These are phyloP conservation scores for Diuraphis noxia DNA, from an alignment of 1,140 invertebrate genomes.

Conservation along the genomic window DNA sequence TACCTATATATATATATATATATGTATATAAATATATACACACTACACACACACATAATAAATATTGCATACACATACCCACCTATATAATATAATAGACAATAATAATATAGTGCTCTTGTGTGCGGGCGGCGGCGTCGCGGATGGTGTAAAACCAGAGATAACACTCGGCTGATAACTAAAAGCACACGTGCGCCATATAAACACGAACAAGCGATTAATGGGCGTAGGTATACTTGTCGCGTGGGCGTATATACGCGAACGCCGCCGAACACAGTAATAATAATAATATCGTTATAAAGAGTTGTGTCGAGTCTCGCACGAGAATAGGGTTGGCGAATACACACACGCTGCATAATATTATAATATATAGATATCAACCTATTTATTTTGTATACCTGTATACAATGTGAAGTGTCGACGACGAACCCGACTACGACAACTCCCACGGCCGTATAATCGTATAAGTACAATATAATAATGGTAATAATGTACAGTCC, in stretches of 20 bases:
- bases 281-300: slow-evolving; percentile 5
- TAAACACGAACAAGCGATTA: not conserved
- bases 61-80: not conserved
- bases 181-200: not conserved
- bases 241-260: slow-evolving; percentile 9
- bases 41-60: not conserved
- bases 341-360: not conserved
- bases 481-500: not conserved
- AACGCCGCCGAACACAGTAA: not conserved
- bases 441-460: not conserved
- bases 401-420: too few relatives aligned
- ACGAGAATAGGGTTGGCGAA: not conserved
- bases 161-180: not conserved
- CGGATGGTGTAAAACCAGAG: not conserved
- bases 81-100: too few relatives aligned
- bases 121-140: not conserved
- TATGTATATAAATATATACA: too few relatives aligned
- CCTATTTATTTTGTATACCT: not conserved
- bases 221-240: not conserved
- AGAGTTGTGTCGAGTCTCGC: not conserved
- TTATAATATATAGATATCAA: too few relatives aligned
- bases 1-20: not conserved
- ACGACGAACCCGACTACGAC: not conserved
- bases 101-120: not conserved
- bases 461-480: too few relatives aligned